Base-by-base conservation (phyloP, 2,888 invertebrate species). In the Scelioninae gen. 2 region DNA sequence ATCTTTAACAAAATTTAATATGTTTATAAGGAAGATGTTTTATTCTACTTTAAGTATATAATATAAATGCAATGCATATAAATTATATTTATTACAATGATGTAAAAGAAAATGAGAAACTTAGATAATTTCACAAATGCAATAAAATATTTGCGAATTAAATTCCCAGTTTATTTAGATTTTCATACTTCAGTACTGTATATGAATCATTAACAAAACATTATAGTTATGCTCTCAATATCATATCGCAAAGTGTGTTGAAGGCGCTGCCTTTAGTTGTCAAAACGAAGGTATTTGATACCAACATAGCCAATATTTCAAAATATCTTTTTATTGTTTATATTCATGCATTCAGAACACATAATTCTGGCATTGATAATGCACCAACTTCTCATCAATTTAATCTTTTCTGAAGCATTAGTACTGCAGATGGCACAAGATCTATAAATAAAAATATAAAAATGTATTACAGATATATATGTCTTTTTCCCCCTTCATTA, bases 381-480 rank as follows among this genome's bases (percentile, higher is more conserved):
- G 2, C 4, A 19, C 18, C 13, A 2, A 53, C 13, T 22, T 67
- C 31, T 16, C 50, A 77, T 79, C 73, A 79, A 76, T 81, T 79
- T 67, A 76, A 15, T 65, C 81, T 83, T 85, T 89, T 92, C 65
- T 93, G 91, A 39, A 95, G 92, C 80, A 94, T 93, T 52, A 95
- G 88, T 33, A 95, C 95, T 55, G 95, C 94, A 33, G 94, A 92
- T 19, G 96, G 96, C 50, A 94, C 94, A 81, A 96, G 87, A n/a
- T n/a, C 19, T 43, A n/a, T 22, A 22, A n/a, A n/a, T n/a, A n/a
- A n/a, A n/a, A n/a, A n/a, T n/a, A n/a, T n/a, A n/a, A n/a, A n/a
- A n/a, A n/a, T n/a, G n/a, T n/a, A n/a, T n/a, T n/a, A n/a, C n/a
- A n/a, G n/a, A n/a, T n/a, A n/a, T n/a, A n/a, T n/a, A n/a, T n/a